Base-by-base conservation (phyloP, 2,113 vertebrate genomes). In the Peromyscus polionotus region DNA sequence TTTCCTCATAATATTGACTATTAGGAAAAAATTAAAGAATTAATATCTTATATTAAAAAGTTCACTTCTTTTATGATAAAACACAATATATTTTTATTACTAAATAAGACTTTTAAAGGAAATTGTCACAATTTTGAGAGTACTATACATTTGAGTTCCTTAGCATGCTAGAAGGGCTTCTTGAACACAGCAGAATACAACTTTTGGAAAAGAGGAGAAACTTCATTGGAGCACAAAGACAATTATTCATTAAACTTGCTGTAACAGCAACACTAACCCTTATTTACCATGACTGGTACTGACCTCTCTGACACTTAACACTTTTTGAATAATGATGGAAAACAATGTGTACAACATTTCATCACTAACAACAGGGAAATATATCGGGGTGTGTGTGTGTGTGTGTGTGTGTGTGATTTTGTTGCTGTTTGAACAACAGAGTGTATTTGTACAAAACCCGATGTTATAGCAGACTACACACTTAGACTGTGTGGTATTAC, bases 381-480 rank as follows among this genome's bases (percentile, higher is more conserved):
- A 17, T 13, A 20, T 26, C 36, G 26, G 36, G 31, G 24, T 3
- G 42, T 3, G 22, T 28, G 2, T 3, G 22, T 28, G 2, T 3
- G 22, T 28, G 2, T 3, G 22, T 28, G 2, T n/a, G 24, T 3
- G 42, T 3, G 22, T 28, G 2, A 9, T 8, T 45, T 42, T 42
- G 19, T 1, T 79, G 63, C 0, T 13, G 8, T 33, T 22, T 11
- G 16, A 9, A 48, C 2, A 24, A 12, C 31, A 51, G 42, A 17
- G 28, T 45, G 24, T 17, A 45, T 85, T 19, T 85, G 26, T 45
- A 45, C 13, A 65, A 67, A 45, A 7, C 5, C 22, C n/a, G 7
- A 42, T 67, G 26, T 28, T n/a, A 16, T 36, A 36, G 12, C 1
- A 67, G 20, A 19, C 5, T 33, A 67, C 19, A 86, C 9, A 22